Percentiles rank a stretch among this genome's conserved stretches.
phyloP scores from a whole-genome alignment of 2,888 invertebrate genomes.

The Hyles lineata region DNA sequence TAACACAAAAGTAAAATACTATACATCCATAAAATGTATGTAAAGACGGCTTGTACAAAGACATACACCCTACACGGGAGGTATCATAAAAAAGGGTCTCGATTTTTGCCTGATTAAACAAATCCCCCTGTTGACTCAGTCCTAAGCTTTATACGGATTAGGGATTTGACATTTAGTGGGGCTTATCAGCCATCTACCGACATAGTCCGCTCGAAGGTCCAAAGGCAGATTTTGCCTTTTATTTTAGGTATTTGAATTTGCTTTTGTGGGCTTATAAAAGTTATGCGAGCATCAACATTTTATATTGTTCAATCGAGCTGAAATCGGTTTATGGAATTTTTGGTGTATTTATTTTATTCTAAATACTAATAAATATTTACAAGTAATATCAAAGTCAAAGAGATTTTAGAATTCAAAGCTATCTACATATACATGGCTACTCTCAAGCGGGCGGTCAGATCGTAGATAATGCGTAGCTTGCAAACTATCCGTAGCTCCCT shows the following conservation, averaged over 20 bases:
- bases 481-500: background rate
- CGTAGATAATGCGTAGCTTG: background rate
- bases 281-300: background rate
- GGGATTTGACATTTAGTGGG: conserved; percentile 35
- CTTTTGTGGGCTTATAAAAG: conserved; percentile 9
- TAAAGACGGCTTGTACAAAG: background rate
- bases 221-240: conserved; percentile 17
- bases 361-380: no score
- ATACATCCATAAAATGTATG: background rate
- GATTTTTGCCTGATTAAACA: conserved; percentile 46
- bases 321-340: no score
- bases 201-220: background rate
- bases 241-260: conserved; percentile 18
- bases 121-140: conserved; percentile 41
- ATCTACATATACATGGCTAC: no score
- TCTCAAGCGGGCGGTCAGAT: no score
- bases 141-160: conserved; percentile 39
- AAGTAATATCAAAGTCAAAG: no score
- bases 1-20: background rate
- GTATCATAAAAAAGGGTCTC: conserved; percentile 40
- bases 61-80: background rate
- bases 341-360: no score
- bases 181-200: background rate
- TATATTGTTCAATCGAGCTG: background rate
- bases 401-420: background rate